Conservation (phyloP, 2,113 vertebrate genomes). For the Daboia siamensis region DNA sequence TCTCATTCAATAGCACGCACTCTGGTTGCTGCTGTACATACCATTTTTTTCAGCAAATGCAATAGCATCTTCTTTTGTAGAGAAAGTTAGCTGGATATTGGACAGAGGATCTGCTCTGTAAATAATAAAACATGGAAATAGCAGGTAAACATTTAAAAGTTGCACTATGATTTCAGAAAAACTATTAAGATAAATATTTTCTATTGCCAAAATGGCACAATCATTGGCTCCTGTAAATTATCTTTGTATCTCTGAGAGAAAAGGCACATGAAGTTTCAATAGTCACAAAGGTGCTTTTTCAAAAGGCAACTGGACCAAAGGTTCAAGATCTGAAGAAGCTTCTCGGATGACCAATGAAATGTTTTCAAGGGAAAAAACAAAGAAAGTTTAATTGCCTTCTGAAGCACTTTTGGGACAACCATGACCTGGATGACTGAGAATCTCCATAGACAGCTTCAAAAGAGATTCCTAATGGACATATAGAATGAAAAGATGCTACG, state of each 20-base stretch:
- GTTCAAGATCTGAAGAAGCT: background rate
- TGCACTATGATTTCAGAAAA: background rate
- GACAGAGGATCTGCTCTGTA: constrained; percentile 92
- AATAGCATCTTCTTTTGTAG: constrained; percentile 88
- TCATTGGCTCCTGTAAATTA: background rate
- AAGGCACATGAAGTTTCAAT: background rate
- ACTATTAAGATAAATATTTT: background rate
- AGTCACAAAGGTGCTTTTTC: background rate
- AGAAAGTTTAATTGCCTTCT: background rate
- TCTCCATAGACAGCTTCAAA: background rate
- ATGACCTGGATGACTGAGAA: background rate
- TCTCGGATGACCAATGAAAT: background rate
- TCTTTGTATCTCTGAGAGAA: background rate
- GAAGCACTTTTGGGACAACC: background rate
- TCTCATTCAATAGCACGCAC: background rate
- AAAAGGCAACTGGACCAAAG: background rate
- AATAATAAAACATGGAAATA: constrained; percentile 30
- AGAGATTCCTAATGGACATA: background rate
- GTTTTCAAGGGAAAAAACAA: background rate
- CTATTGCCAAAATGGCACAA: background rate
- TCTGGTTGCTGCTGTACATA: constrained; percentile 52
- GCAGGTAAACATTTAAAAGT: background rate
- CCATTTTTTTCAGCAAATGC: constrained; percentile 98
- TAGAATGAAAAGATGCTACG: background rate
- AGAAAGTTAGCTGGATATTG: constrained; percentile 87